Evolutionary conservation across 30 jellyfish, hydroid and myxozoan species (phyloP).

Genomic region (Clytia hemisphaerica): DNA sequence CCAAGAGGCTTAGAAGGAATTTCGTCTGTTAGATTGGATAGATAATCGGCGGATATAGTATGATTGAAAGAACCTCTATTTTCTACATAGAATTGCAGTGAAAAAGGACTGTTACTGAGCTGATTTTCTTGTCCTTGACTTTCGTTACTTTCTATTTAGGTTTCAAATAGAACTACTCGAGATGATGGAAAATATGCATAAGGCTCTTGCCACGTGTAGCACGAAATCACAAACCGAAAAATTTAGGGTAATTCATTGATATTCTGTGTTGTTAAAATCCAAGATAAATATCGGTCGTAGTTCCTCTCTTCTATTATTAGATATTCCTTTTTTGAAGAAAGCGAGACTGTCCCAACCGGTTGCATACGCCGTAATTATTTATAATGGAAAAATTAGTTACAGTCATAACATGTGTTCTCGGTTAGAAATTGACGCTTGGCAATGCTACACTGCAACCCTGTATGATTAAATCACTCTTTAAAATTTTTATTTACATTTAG

Average conservation of each 20-base stretch:
- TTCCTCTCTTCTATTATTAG: background rate
- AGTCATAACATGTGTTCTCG: background rate
- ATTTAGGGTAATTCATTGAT: constrained; percentile 55
- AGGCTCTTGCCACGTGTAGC: constrained; percentile 50
- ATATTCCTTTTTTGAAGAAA: background rate
- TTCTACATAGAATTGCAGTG: no score
- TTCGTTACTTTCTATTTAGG: constrained; percentile 25
- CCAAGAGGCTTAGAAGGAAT: no score
- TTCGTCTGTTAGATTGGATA: no score
- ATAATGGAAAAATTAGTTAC: background rate
- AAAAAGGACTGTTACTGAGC: no score
- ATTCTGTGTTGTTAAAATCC: no score
- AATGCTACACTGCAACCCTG: background rate
- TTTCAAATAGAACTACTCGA: constrained; percentile 57
- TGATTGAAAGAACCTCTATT: no score
- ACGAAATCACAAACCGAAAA: constrained; percentile 87
- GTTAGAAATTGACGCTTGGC: background rate
- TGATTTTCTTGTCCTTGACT: background rate
- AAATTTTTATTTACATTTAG: constrained; percentile 29
- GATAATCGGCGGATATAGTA: no score
- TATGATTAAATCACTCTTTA: background rate
- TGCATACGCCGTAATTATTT: background rate
- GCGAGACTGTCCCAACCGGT: background rate
- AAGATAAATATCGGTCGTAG: constrained; percentile 6
- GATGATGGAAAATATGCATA: constrained; percentile 62